Percentiles rank a stretch among this genome's conserved stretches.
These are phyloP conservation scores for Neoascia interrupta DNA, from an alignment of 2,888 invertebrate genomes.

Conservation along the genomic window DNA sequence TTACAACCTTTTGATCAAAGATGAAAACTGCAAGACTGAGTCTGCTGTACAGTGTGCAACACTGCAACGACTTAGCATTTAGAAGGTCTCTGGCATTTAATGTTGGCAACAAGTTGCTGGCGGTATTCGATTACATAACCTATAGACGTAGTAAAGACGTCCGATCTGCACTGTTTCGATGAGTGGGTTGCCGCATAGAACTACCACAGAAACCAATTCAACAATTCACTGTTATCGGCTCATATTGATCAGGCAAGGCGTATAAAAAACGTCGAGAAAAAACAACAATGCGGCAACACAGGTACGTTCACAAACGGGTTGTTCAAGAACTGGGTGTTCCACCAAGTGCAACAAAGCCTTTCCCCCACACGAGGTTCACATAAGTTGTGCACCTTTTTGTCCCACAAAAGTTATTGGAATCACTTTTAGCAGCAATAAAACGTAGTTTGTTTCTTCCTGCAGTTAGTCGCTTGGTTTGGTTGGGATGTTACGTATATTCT, in stretches of 20 bases:
- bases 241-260: slow-evolving; percentile 57
- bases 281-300: slow-evolving; percentile 28
- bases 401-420: slow-evolving; percentile 28
- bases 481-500: no score
- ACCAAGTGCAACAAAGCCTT: slow-evolving; percentile 34
- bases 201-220: slow-evolving; percentile 43
- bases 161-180: no score
- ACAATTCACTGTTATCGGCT: slow-evolving; percentile 68
- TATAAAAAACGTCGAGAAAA: slow-evolving; percentile 34
- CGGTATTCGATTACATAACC: slow-evolving; percentile 63
- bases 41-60: slow-evolving; percentile 34
- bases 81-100: slow-evolving; percentile 64
- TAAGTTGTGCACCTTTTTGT: background rate
- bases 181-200: slow-evolving; percentile 34
- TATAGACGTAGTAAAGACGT: no score
- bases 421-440: slow-evolving; percentile 50
- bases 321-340: slow-evolving; percentile 66
- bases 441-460: slow-evolving; percentile 48
- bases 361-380: slow-evolving; percentile 44
- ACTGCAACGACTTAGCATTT: slow-evolving; percentile 44
- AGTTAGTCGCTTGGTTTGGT: slow-evolving; percentile 16
- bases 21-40: slow-evolving; percentile 26
- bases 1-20: slow-evolving; percentile 33
- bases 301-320: slow-evolving; percentile 56
- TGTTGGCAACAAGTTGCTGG: slow-evolving; percentile 49